Conservation (phyloP, 2,113 vertebrate species). For the Neopipo cinnamomea region DNA sequence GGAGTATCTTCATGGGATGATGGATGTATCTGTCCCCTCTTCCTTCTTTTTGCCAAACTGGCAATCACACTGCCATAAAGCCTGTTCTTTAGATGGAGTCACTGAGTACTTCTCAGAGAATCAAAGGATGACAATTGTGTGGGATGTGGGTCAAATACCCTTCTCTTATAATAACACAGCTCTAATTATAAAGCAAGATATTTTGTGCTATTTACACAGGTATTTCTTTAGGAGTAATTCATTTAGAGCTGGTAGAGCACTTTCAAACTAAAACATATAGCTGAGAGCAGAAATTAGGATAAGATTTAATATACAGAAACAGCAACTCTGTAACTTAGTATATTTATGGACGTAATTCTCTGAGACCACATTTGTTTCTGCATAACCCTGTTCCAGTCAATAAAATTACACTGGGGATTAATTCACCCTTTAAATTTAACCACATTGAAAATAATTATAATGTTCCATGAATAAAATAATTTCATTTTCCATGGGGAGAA, state of each 20-base stretch:
- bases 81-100: rapidly evolving
- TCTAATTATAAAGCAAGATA: neutral
- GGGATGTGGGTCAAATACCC: neutral
- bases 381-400: neutral
- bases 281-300: neutral
- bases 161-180: neutral
- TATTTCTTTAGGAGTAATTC: neutral
- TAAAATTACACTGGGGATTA: slow-evolving; percentile 33
- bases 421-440: slow-evolving; percentile 65
- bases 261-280: neutral
- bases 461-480: slow-evolving; percentile 42
- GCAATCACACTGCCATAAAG: neutral
- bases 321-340: slow-evolving; percentile 25
- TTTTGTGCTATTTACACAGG: neutral
- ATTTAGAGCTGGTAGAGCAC: neutral
- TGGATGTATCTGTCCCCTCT: neutral
- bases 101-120: neutral
- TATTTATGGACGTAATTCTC: slow-evolving; percentile 24
- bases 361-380: neutral
- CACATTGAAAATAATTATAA: slow-evolving; percentile 56
- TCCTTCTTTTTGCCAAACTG: neutral
- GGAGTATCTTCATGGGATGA: neutral
- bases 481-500: slow-evolving; percentile 67
- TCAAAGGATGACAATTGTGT: neutral
- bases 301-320: slow-evolving; percentile 29